Percentiles rank a stretch among this genome's conserved stretches.
phyloP scores from a whole-genome alignment of 30 jellyfish, hydroid and myxozoan species.

The Turritopsis rubra region DNA sequence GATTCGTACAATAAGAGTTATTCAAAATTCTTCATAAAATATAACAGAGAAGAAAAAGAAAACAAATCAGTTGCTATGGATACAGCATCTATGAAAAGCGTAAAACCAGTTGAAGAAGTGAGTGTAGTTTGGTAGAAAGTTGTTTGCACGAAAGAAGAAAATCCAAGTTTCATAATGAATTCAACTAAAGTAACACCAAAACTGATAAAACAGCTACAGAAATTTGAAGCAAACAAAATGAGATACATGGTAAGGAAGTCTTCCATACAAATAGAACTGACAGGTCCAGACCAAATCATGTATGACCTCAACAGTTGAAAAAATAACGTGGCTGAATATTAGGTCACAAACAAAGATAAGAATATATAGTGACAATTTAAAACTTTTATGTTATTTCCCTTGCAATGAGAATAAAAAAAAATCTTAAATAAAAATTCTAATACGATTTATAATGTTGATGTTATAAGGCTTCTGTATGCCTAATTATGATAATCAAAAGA shows the following conservation, averaged over 20 bases:
- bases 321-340: too few species aligned
- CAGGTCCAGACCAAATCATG: too few species aligned
- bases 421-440: too few species aligned
- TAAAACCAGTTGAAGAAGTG: not conserved
- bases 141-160: too few species aligned
- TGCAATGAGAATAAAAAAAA: too few species aligned
- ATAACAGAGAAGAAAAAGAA: not conserved
- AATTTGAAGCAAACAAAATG: constrained; percentile 13
- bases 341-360: too few species aligned
- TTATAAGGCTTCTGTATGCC: too few species aligned
- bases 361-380: too few species aligned
- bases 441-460: too few species aligned
- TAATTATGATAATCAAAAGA: too few species aligned
- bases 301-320: too few species aligned
- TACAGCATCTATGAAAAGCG: not conserved
- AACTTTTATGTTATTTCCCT: too few species aligned
- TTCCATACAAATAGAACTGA: not conserved
- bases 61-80: not conserved
- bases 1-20: not conserved
- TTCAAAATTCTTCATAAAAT: not conserved
- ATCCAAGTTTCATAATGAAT: not conserved
- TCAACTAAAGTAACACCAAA: constrained; percentile 6
- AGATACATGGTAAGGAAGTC: constrained; percentile 2
- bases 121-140: not conserved
- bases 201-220: constrained; percentile 12